Evolutionary conservation across 1,140 invertebrate species (phyloP).

Genomic region (Dinothrombium tinctorium): DNA sequence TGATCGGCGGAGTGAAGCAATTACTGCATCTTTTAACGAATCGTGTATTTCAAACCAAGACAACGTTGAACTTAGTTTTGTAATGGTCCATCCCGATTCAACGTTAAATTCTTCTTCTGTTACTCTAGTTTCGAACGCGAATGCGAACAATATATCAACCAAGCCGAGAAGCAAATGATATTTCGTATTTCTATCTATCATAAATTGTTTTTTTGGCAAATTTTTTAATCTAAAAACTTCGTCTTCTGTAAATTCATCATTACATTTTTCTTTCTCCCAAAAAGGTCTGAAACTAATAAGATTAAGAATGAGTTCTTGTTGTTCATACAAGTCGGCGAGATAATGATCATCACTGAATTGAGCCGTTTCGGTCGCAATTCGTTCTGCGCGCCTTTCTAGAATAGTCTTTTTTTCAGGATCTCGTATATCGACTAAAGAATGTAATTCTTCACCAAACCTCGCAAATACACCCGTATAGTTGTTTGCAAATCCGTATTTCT

Average conservation of each 20-base stretch:
- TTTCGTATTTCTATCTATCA: constrained; percentile 36
- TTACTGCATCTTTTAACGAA: constrained; percentile 34
- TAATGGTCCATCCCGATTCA: constrained; percentile 64
- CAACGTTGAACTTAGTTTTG: constrained; percentile 52
- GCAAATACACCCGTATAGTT: constrained; percentile 9
- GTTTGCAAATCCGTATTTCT: constrained; percentile 22
- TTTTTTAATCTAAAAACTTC: constrained; percentile 45
- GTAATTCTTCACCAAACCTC: constrained; percentile 21
- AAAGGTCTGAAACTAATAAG: not conserved
- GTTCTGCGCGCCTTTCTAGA: constrained; percentile 29
- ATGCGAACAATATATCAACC: constrained; percentile 60
- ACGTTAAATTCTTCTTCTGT: constrained; percentile 47
- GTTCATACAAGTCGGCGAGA: constrained; percentile 34
- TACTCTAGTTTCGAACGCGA: constrained; percentile 51
- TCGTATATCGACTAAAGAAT: constrained; percentile 31
- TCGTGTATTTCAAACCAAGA: constrained; percentile 46
- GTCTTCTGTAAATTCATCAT: constrained; percentile 20
- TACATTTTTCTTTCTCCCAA: not conserved
- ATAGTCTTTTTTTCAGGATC: constrained; percentile 33
- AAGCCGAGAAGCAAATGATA: constrained; percentile 35
- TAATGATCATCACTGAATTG: constrained; percentile 61
- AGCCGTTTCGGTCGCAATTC: constrained; percentile 33
- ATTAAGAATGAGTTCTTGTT: constrained; percentile 14
- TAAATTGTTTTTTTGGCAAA: constrained; percentile 42
- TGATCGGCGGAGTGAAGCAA: constrained; percentile 39